Evolutionary conservation across 92 coral and sea anemone species (phyloP).

Genomic region (Porites rus): DNA sequence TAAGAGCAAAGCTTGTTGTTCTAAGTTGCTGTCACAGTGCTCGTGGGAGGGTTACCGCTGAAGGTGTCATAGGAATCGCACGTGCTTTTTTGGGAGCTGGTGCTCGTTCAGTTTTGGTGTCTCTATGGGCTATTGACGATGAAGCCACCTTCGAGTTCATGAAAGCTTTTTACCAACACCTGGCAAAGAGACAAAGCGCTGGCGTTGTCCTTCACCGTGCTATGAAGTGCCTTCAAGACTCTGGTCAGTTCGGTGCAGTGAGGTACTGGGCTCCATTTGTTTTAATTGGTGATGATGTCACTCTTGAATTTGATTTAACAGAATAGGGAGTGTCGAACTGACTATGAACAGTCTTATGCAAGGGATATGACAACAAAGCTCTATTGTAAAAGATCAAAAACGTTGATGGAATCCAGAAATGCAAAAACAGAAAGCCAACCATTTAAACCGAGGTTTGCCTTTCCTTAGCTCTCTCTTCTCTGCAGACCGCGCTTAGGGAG

Average conservation of each 20-base stretch:
- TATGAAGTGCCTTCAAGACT: not conserved
- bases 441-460: no score
- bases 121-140: slow-evolving; percentile 38
- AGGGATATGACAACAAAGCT: not conserved
- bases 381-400: no score
- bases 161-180: slow-evolving; percentile 14
- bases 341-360: not conserved
- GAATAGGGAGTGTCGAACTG: not conserved
- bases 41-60: slow-evolving; percentile 34
- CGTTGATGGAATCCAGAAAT: no score
- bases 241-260: not conserved
- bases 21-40: slow-evolving; percentile 30
- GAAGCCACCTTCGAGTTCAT: slow-evolving; percentile 30
- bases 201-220: no score
- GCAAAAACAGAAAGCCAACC: no score
- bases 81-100: slow-evolving; percentile 57
- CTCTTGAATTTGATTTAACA: not conserved
- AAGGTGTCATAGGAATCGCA: slow-evolving; percentile 45
- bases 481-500: no score
- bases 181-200: not conserved
- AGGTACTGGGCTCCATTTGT: no score
- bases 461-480: no score
- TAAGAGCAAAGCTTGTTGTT: not conserved
- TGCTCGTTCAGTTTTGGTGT: slow-evolving; percentile 41
- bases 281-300: not conserved